Base-by-base conservation (phyloP, 2,888 invertebrate genomes). In the Dicyrtoma fusca region DNA sequence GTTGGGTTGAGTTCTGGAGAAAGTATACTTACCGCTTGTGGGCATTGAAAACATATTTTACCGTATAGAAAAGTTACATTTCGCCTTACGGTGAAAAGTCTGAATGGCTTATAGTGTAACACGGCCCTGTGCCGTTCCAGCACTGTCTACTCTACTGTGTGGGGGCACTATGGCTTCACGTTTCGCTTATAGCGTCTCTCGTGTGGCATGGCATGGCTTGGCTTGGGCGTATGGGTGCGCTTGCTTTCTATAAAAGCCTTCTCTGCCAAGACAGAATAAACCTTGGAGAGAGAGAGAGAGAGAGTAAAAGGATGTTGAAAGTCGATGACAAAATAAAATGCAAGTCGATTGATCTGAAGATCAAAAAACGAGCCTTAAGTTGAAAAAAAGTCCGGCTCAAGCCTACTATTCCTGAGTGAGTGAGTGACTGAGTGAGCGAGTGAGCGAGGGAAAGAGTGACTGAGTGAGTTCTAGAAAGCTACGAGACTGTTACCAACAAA, bases 341-440 rank as follows among this genome's bases (percentile, higher is more conserved):
- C 61, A 44, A 61, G 34, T 61, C 61, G 61, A 61, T 61, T 61
- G 61, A 61, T 61, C 61, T 44, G 25, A 61, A 61, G 61, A 61
- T 61, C 34, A 61, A 61, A 61, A 59, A 61, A 61, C 21, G 61
- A 61, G 17, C 19, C 61, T 61, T 17, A 17, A 61, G 61, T 61
- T 34, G 61, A 61, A 61, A 59, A 61, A 61, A 34, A 34, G 34
- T 34, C 34, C 34, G 34, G 34, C 34, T 34, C 34, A 34, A 8
- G 34, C 3, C 34, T 3, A 13, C 17, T 49, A 13, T 6, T 3
- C 4, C 5, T 6, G 49, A 49, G 49, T 17, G 49, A n/a, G 49
- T 10, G 53, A 21, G 53, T 17, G 19, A 21, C 14, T 4, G 6
- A 49, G 49, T 49, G 17, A 5, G 23, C 17, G 25, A 59, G 19